Conservation (phyloP, 2,113 vertebrate genomes). For the Bungarus multicinctus region DNA sequence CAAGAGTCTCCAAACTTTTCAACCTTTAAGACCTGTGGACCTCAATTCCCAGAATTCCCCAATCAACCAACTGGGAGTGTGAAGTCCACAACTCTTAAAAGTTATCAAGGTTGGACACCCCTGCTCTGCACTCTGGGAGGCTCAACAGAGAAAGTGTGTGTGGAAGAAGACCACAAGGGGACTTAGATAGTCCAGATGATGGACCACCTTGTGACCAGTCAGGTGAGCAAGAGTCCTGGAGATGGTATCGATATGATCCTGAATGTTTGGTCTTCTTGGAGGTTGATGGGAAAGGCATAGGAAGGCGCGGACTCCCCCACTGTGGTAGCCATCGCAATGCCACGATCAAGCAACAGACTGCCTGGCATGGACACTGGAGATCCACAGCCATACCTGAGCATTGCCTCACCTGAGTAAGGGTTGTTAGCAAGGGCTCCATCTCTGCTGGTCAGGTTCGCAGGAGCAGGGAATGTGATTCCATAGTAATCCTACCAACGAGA, state of each 20-base stretch:
- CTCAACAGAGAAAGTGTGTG: neutral
- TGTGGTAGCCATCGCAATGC: neutral
- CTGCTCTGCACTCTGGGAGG: neutral
- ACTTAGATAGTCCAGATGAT: neutral
- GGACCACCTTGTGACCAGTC: neutral
- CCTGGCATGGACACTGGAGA: neutral
- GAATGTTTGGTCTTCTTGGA: neutral
- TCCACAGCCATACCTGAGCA: rapidly evolving
- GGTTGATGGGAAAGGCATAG: neutral
- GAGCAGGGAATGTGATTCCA: conserved; percentile 95
- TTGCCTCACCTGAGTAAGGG: conserved; percentile 89
- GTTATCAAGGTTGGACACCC: neutral
- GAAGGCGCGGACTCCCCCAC: neutral
- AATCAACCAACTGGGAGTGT: neutral
- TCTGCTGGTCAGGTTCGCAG: conserved; percentile 87
- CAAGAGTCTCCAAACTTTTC: too few relatives aligned
- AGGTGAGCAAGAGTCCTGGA: neutral
- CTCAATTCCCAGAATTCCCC: neutral
- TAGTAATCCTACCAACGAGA: conserved; percentile 87
- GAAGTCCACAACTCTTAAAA: neutral
- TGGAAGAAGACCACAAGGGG: too few relatives aligned
- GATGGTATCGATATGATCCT: neutral
- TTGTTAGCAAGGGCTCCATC: conserved; percentile 91
- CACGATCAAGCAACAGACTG: neutral
- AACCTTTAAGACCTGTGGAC: neutral